Evolutionary conservation across 2,113 vertebrate genomes (phyloP), one percentile per base, ranked within the genome.

Genomic region (Hepsetus odoe): DNA sequence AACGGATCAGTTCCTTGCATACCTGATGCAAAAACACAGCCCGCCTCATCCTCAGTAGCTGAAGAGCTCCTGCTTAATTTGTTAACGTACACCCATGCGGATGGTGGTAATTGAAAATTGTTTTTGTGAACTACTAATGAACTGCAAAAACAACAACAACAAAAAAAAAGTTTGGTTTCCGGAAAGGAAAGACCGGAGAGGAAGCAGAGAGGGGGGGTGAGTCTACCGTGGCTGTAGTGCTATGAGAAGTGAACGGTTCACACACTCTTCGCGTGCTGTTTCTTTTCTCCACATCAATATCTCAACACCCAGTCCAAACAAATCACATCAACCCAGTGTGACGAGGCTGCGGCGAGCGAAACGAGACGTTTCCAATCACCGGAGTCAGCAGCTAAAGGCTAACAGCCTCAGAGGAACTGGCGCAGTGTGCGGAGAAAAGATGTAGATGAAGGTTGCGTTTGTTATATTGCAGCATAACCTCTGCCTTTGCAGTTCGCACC

Each of bases 11-110:
- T 67, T 82, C 82, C 75, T 24, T 71, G 28, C 18, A 14, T 69
- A 46, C 4, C 58, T 74, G 32, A 84, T 81, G 79, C 67, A 55
- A 80, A 73, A 73, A 79, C n/a, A 75, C 76, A 80, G 30, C 59
- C 30, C 18, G 72, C 35, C 40, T 35, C 30, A 32, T 61, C 61
- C 38, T 35, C 20, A 26, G 69, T 26, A 9, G 13, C 44, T n/a
- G 70, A 49, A 49, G 73, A 76, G 56, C 42, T 76, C 56, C 62
- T 46, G 30, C 22, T 30, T 76, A 40, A 73, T 73, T 76, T 78
- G 71, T 75, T 72, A 75, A 74, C 70, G 71, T 53, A 65, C 64
- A 64, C 51, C 65, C 74, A 18, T 49, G 46, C 46, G 18, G 12
- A 49, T 49, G 11, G 46, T 49, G 46, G 46, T 49, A 49, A 49